Base-by-base conservation (phyloP, 2,113 vertebrate genomes). In the Ivindomyrus marchei region DNA sequence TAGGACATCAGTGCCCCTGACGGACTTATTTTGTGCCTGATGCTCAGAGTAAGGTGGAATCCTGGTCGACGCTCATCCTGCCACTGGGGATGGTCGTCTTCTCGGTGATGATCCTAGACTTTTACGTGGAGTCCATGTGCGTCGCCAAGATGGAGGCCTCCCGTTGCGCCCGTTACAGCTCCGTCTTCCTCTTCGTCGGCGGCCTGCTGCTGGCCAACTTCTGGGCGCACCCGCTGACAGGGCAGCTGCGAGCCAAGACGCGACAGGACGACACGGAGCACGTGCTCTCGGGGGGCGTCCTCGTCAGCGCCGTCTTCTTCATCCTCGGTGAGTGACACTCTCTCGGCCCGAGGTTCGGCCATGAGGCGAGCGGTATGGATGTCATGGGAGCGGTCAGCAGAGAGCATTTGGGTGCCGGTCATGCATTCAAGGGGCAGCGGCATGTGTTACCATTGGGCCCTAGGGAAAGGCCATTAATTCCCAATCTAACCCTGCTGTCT, bases 231-330 rank as follows among this genome's bases (percentile, higher is more conserved):
- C 98, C 98, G 1, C 96, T 99, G 93, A 98, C 98, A 11, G 97
- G 98, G 91, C 98, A 98, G 91, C 96, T 99, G 87, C 96, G 97
- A 89, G 95, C 96, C 90, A 96, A 98, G 93, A 97, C 96, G 94
- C 97, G 94, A 89, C 96, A 95, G 88, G 93, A 94, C 91, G 96
- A 96, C 95, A 99, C 98, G 0, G 98, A 99, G 91, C 98, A 99
- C 0, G 98, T 99, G 92, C 96, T 99, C 66, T 99, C 98, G 4
- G 98, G 98, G 92, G 98, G 98, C 47, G 98, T 99, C 89, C 94
- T 99, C 13, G 98, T 99, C 94, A 99, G 98, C 89, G 95, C 98
- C n/a, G 74, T 97, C 91, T 99, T 99, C 96, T 99, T 99, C 94
- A 96, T 98, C 91, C 93, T 99, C 91, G 96, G 98, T 99, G 93